Base-by-base conservation (phyloP, 2,888 invertebrate species). In the Petrolisthes manimaculis region DNA sequence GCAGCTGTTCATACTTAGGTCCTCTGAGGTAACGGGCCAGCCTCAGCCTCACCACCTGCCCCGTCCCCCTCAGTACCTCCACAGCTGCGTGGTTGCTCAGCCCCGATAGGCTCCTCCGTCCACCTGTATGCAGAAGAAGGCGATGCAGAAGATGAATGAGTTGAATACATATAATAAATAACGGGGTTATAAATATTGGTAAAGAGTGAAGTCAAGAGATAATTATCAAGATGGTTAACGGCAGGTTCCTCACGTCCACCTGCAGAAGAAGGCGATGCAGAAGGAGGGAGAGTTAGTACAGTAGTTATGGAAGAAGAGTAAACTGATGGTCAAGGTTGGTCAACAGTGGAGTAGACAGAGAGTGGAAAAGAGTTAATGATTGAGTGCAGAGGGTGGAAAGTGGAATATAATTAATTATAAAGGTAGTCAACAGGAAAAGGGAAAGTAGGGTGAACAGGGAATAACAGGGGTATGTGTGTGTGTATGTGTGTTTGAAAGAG, bases 81-180 rank as follows among this genome's bases (percentile, higher is more conserved):
- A 99, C 99, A 0, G 99, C 99, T 92, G 99, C 96, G 92, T 98
- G 98, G 94, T 99, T 99, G 86, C 97, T 97, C 93, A 97, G 97
- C 91, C 99, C 98, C 93, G 98, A 97, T 90, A 99, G 94, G 37
- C 97, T 96, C 92, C 96, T 37, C 97, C 98, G 94, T 99, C 99
- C 86, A 96, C 95, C 95, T 95, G 91, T 5, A n/a, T 61, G 5
- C 3, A 14, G 21, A n/a, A 21, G 12, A 51, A 14, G 18, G 8
- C 8, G 51, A 51, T 24, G 21, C 4, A 18, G 51, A 8, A 78
- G 24, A 37, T 24, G 74, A n/a, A 74, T 14, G 74, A 14, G 74
- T 14, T 74, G 74, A 5, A 5, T 14, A n/a, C 5, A 74, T 5
- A 74, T 74, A 5, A 21, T 8, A 74, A 74, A 74, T 14, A n/a